phyloP scores from a whole-genome alignment of 2,797 vertebrate species.

The Melanotaenia parkinsoni region DNA sequence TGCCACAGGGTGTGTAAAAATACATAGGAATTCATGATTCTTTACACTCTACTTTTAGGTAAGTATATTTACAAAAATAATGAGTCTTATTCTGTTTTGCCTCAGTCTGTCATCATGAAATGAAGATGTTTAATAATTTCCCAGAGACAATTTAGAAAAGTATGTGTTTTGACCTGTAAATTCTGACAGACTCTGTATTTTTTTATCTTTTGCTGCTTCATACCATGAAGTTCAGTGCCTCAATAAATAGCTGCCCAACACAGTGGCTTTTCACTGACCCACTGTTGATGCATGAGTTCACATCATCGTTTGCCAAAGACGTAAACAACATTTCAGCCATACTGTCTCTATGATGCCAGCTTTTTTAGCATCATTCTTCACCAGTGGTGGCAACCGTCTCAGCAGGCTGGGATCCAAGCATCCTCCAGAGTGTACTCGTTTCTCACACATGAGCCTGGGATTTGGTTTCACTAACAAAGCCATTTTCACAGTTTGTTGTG shows the following conservation, averaged over 20 bases:
- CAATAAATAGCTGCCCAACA: constrained; percentile 51
- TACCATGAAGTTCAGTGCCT: constrained; percentile 46
- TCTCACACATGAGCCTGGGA: constrained; percentile 65
- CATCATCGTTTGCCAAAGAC: constrained; percentile 48
- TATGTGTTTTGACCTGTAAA: not conserved
- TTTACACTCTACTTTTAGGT: not conserved
- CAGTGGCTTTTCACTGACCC: constrained; percentile 50
- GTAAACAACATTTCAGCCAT: constrained; percentile 68
- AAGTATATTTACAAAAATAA: not conserved
- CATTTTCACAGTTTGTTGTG: constrained; percentile 74
- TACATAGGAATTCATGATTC: not conserved
- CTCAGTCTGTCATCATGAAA: not conserved
- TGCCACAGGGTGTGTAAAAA: not conserved
- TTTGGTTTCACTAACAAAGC: constrained; percentile 79
- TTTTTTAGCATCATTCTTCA: constrained; percentile 64
- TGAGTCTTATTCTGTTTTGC: not conserved
- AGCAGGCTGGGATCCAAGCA: constrained; percentile 68
- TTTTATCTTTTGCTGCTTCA: constrained; percentile 10
- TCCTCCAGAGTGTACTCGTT: constrained; percentile 55
- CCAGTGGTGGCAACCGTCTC: constrained; percentile 68
- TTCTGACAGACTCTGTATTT: not conserved
- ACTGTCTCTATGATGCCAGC: constrained; percentile 56
- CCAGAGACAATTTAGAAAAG: not conserved
- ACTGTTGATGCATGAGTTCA: constrained; percentile 38
- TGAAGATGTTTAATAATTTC: not conserved